These are phyloP conservation scores for Arrhopalites spinosus DNA, from an alignment of 2,888 invertebrate genomes.

Conservation along the genomic window DNA sequence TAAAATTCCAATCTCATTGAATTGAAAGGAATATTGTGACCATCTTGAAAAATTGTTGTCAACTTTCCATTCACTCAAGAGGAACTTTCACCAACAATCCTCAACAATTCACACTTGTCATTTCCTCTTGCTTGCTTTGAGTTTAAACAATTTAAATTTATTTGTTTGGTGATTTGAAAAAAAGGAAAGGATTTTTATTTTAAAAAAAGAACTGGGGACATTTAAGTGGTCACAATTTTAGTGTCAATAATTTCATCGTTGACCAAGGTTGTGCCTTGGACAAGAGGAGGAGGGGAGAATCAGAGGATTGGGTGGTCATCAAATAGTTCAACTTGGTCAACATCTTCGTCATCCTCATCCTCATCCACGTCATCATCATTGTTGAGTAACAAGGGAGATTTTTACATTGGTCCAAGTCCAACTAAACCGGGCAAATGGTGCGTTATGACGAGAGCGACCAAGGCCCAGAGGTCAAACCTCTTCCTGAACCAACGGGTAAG, in stretches of 20 bases:
- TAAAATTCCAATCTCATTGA: no score
- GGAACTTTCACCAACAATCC: neutral
- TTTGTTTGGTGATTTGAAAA: no score
- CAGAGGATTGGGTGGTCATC: neutral
- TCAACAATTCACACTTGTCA: no score
- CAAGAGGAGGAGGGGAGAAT: constrained; percentile 32
- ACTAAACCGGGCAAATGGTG: constrained; percentile 55
- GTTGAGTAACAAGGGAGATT: constrained; percentile 29
- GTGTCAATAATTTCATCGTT: constrained; percentile 55
- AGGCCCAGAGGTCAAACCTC: constrained; percentile 53
- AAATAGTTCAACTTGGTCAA: constrained; percentile 33
- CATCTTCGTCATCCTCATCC: constrained; percentile 20
- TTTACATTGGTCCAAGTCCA: constrained; percentile 51
- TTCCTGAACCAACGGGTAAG: constrained; percentile 56
- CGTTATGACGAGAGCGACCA: constrained; percentile 52
- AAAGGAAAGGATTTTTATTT: no score
- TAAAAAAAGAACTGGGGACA: no score
- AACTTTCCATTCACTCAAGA: no score
- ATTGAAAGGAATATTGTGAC: constrained; percentile 18
- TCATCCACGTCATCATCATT: constrained; percentile 29
- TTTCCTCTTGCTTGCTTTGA: no score
- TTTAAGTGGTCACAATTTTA: constrained; percentile 14
- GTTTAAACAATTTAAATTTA: no score
- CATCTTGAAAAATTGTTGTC: no score
- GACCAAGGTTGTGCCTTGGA: constrained; percentile 56